Percentiles rank a stretch among this genome's conserved stretches.
phyloP scores from a whole-genome alignment of 2,113 vertebrate species.

The Bubo scandiacus region DNA sequence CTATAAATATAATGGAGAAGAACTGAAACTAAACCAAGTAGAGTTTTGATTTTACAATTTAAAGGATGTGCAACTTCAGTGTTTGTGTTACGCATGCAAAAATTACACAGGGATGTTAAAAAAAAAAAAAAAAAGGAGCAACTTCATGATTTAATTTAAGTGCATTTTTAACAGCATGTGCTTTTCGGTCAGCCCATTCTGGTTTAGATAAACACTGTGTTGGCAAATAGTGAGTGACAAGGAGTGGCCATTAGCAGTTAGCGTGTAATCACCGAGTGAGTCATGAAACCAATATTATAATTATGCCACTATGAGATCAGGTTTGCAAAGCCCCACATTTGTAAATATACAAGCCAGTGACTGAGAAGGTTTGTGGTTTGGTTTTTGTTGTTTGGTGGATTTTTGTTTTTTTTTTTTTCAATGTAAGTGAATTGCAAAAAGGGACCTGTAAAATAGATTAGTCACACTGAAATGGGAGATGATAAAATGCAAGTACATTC shows the following conservation, averaged over 20 bases:
- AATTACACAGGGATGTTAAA: neutral
- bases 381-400: neutral
- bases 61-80: neutral
- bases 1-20: neutral
- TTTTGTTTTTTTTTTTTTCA: neutral
- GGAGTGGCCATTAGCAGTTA: constrained; percentile 47
- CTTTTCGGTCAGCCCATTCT: constrained; percentile 24
- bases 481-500: neutral
- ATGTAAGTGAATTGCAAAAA: neutral
- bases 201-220: constrained; percentile 35
- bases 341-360: neutral
- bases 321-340: neutral
- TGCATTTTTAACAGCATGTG: constrained; percentile 2
- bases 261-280: constrained; percentile 34
- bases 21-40: neutral
- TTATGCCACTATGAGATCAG: constrained; percentile 42
- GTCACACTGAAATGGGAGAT: neutral
- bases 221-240: constrained; percentile 58
- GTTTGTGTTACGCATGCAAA: neutral
- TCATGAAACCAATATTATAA: constrained; percentile 42
- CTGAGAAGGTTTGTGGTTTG: neutral
- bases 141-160: neutral
- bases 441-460: neutral
- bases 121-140: neutral
- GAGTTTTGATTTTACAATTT: neutral